phyloP scores from a whole-genome alignment of 2,113 vertebrate species.

The Pampusana beccarii region DNA sequence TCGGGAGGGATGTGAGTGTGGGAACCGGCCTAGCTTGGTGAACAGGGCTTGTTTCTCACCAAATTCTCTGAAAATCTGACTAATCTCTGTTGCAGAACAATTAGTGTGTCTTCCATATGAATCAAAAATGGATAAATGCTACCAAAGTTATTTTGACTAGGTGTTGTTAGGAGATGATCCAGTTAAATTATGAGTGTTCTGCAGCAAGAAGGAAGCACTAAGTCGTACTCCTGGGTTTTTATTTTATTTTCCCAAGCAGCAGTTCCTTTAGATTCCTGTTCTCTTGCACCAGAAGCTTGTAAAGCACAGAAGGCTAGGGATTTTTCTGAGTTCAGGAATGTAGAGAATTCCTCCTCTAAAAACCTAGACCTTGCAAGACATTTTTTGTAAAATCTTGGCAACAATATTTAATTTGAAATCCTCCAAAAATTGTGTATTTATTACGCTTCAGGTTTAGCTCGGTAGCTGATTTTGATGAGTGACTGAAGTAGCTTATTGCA shows the following conservation, averaged over 20 bases:
- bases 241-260: background rate
- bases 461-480: background rate
- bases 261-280: background rate
- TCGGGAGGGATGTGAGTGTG: slow-evolving; percentile 31
- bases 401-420: background rate
- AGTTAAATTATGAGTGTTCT: fast-evolving
- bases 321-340: background rate
- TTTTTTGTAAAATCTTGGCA: background rate
- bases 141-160: background rate
- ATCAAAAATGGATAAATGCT: background rate
- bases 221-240: background rate
- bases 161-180: background rate
- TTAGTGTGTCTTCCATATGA: background rate
- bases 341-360: background rate
- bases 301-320: background rate
- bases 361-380: fast-evolving
- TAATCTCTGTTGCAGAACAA: background rate
- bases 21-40: slow-evolving; percentile 20
- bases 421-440: background rate
- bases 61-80: background rate
- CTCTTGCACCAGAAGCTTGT: background rate
- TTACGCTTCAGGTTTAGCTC: background rate
- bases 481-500: background rate
- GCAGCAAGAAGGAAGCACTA: background rate
- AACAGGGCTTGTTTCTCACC: slow-evolving; percentile 9